phyloP scores from a whole-genome alignment of 2,797 vertebrate genomes.

The Neopelma chrysocephalum region DNA sequence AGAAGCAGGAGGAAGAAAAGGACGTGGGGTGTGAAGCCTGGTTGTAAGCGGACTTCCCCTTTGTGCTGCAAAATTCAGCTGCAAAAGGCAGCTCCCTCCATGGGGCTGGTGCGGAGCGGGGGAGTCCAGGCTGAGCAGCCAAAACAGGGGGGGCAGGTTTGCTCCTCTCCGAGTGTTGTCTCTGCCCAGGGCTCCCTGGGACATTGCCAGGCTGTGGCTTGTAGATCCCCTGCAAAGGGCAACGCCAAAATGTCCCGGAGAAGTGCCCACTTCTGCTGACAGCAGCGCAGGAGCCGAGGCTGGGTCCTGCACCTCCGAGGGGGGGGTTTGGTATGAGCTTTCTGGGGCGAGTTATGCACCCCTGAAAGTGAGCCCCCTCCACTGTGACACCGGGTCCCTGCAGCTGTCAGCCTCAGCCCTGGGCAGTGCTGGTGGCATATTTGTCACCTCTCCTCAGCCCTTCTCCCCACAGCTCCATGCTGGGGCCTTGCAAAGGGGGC shows the following conservation, averaged over 20 bases:
- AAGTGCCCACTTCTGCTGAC: neutral
- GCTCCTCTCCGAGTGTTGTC: neutral
- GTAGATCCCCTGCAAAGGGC: neutral
- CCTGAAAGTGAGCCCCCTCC: neutral
- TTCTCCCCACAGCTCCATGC: neutral
- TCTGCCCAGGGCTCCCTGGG: neutral
- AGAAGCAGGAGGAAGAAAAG: neutral
- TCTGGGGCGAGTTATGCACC: accelerated
- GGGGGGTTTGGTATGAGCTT: neutral
- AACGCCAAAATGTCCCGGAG: accelerated
- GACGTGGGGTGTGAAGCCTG: neutral
- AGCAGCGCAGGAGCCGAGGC: accelerated
- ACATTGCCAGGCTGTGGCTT: neutral
- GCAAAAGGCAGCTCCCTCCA: neutral
- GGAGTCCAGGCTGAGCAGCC: neutral
- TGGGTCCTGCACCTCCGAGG: neutral
- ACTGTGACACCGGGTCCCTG: accelerated
- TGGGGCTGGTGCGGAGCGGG: neutral
- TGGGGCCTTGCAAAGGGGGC: neutral
- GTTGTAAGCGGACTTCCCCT: neutral
- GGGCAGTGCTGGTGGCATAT: neutral
- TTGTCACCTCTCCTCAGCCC: neutral
- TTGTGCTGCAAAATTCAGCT: accelerated
- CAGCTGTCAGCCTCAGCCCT: neutral
- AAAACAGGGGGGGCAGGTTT: neutral